Evolutionary conservation across 2,113 vertebrate genomes (phyloP).

Genomic region (Phodopus roborovskii): DNA sequence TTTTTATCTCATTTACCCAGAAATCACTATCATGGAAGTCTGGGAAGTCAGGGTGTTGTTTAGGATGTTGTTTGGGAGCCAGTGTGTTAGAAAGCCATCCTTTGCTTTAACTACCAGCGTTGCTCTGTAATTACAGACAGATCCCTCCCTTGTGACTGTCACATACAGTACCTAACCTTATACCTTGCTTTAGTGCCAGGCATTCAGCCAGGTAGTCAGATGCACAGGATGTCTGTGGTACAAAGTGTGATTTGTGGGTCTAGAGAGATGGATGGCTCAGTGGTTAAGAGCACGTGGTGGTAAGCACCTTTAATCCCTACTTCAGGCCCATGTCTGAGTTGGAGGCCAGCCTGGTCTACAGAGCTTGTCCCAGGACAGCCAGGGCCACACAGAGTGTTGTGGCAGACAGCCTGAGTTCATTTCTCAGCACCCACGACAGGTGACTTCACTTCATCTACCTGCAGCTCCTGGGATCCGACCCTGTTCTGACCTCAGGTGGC

Average conservation of each 20-base stretch:
- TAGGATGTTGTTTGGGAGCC: background rate
- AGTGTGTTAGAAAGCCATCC: background rate
- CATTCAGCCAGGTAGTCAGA: background rate
- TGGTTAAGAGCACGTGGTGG: background rate
- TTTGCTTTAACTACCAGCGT: slow-evolving; percentile 24
- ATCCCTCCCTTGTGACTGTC: background rate
- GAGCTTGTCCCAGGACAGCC: background rate
- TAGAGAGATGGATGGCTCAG: background rate
- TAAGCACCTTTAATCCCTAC: background rate
- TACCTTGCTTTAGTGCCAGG: background rate
- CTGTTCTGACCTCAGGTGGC: background rate
- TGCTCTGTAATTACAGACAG: background rate
- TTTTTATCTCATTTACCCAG: background rate
- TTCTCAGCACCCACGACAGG: background rate
- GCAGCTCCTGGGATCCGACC: background rate
- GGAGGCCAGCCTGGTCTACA: background rate
- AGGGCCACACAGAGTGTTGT: background rate
- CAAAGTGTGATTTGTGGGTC: background rate
- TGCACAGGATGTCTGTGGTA: background rate
- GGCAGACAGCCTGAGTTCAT: background rate
- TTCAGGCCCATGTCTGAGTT: background rate
- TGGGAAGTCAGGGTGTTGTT: background rate
- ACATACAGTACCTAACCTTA: background rate
- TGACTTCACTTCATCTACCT: background rate
- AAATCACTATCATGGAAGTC: background rate